These are phyloP conservation scores for Drosophila dives DNA, from an alignment of 2,888 invertebrate species.

Conservation along the genomic window DNA sequence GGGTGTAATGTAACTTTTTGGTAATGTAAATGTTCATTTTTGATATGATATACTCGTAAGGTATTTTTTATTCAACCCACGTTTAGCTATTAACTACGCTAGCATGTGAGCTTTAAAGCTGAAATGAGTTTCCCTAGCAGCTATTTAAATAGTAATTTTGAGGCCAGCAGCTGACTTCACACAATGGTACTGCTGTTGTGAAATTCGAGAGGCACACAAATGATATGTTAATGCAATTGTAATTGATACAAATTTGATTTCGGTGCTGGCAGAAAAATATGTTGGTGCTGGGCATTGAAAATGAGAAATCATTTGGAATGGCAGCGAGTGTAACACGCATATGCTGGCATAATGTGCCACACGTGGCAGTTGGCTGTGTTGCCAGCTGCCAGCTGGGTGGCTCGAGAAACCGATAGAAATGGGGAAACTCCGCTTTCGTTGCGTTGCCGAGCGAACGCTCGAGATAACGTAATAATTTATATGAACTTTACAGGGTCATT, in stretches of 20 bases:
- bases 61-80: not conserved
- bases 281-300: slow-evolving; percentile 57
- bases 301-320: slow-evolving; percentile 74
- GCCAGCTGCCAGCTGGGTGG: slow-evolving; percentile 51
- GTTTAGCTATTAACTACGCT: not conserved
- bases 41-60: not conserved
- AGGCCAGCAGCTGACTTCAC: slow-evolving; percentile 39
- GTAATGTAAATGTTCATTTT: too few species aligned
- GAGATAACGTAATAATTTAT: slow-evolving; percentile 81
- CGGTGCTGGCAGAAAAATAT: slow-evolving; percentile 59
- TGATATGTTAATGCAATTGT: slow-evolving; percentile 81
- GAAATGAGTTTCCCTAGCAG: slow-evolving; percentile 14
- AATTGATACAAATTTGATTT: slow-evolving; percentile 82
- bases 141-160: slow-evolving; percentile 57
- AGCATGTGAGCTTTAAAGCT: slow-evolving; percentile 14
- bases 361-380: slow-evolving; percentile 41
- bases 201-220: slow-evolving; percentile 69
- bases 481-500: slow-evolving; percentile 83
- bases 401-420: not conserved
- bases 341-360: slow-evolving; percentile 66
- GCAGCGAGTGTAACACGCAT: slow-evolving; percentile 54
- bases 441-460: slow-evolving; percentile 34
- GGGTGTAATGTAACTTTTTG: too few species aligned
- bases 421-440: slow-evolving; percentile 9
- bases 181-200: slow-evolving; percentile 16